Evolutionary conservation across 2,888 invertebrate genomes (phyloP).

Genomic region (Pemphredon lugubris): DNA sequence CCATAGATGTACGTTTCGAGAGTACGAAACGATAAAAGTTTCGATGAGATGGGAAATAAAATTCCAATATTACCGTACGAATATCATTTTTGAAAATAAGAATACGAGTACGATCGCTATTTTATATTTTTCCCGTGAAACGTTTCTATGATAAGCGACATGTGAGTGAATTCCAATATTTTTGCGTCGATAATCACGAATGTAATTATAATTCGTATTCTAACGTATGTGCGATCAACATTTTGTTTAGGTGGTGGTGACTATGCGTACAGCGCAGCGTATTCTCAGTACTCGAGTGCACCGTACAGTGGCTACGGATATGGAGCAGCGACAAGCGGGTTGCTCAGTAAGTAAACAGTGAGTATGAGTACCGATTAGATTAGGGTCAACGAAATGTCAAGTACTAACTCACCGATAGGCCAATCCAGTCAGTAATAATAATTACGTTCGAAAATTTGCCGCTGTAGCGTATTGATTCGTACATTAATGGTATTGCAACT

Average conservation of each 20-base stretch:
- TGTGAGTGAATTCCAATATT: too few relatives aligned
- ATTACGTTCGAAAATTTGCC: not conserved
- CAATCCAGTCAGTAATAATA: constrained; percentile 14
- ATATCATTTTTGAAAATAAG: too few relatives aligned
- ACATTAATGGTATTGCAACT: not conserved
- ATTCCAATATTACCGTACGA: too few relatives aligned
- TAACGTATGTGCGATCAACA: too few relatives aligned
- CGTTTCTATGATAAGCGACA: too few relatives aligned
- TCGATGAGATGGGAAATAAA: too few relatives aligned
- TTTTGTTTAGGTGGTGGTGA: constrained; percentile 85
- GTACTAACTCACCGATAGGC: constrained; percentile 37
- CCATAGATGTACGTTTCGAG: too few relatives aligned
- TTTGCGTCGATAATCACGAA: too few relatives aligned
- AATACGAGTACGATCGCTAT: too few relatives aligned
- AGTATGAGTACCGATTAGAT: constrained; percentile 82
- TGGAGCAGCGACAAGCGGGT: constrained; percentile 85
- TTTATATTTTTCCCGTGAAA: too few relatives aligned
- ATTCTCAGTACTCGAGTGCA: constrained; percentile 89
- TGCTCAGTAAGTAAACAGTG: constrained; percentile 88
- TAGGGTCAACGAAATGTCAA: constrained; percentile 67
- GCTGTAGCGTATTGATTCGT: not conserved
- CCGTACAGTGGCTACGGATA: constrained; percentile 87
- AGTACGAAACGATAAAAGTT: too few relatives aligned
- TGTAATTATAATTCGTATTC: too few relatives aligned
- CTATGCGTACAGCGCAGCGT: constrained; percentile 88